phyloP scores from a whole-genome alignment of 2,797 vertebrate species.

The Sebastes cheni region DNA sequence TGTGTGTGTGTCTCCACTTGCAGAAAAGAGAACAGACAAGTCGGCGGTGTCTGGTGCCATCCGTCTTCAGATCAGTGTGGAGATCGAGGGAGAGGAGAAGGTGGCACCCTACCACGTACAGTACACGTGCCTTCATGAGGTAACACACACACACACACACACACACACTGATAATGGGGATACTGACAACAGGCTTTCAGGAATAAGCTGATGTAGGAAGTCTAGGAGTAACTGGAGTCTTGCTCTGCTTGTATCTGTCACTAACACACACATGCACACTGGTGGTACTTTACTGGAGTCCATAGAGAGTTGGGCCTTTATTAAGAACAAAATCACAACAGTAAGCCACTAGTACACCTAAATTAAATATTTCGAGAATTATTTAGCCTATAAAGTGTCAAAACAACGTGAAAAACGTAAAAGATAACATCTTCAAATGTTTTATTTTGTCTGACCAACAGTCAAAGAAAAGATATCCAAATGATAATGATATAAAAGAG shows the following conservation, averaged over 20 bases:
- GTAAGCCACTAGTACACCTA: not conserved
- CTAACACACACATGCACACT: not conserved
- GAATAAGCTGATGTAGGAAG: not conserved
- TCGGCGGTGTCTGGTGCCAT: constrained; percentile 96
- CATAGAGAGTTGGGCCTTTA: not conserved
- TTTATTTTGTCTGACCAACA: not conserved
- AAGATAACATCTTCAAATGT: not conserved
- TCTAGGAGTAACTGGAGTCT: not conserved
- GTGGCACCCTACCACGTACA: constrained; percentile 95
- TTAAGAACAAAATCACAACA: not conserved
- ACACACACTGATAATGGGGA: not conserved
- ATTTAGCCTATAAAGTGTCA: not conserved
- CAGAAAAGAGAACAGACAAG: constrained; percentile 97
- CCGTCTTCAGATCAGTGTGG: constrained; percentile 94
- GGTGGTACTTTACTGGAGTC: not conserved
- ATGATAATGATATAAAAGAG: not conserved
- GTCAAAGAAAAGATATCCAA: not conserved
- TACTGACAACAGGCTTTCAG: not conserved
- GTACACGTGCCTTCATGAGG: constrained; percentile 97
- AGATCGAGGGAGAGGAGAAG: constrained; percentile 98
- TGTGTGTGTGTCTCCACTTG: not conserved
- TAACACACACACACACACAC: constrained; percentile 63
- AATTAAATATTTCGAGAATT: not conserved
- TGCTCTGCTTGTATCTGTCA: not conserved
- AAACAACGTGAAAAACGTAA: not conserved